Evolutionary conservation across 2,797 vertebrate genomes (phyloP).

Genomic region (Falco cherrug): DNA sequence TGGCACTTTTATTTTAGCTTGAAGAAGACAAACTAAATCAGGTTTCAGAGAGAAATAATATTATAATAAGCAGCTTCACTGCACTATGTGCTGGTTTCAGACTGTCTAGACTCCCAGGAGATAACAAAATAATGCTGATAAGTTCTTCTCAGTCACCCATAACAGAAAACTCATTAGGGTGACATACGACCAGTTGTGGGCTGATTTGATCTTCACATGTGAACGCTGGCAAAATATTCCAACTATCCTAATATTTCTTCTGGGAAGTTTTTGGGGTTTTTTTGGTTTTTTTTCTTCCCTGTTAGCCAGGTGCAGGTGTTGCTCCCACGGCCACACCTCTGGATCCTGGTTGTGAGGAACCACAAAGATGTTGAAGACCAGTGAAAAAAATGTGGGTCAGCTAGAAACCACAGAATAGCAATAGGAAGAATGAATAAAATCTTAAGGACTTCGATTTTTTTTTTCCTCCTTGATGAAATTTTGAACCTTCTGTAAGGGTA

Average conservation of each 20-base stretch:
- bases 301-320: rapidly evolving
- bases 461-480: neutral
- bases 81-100: constrained; percentile 8
- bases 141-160: constrained; percentile 43
- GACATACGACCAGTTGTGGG: constrained; percentile 35
- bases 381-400: neutral
- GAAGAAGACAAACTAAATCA: constrained; percentile 29
- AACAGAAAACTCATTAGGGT: constrained; percentile 54
- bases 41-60: constrained; percentile 32
- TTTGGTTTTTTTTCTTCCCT: neutral
- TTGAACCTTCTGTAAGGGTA: neutral
- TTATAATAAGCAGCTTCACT: constrained; percentile 21
- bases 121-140: constrained; percentile 56
- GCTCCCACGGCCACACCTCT: neutral
- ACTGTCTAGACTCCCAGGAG: constrained; percentile 58
- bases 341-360: neutral
- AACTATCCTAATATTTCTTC: neutral
- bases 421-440: neutral
- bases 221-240: neutral
- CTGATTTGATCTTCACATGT: neutral
- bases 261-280: neutral
- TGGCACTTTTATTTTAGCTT: constrained; percentile 56
- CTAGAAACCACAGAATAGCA: neutral
- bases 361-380: neutral
- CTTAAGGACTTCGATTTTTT: neutral